Evolutionary conservation across 2,797 vertebrate species (phyloP).

Genomic region (Lepidocolaptes lacrymiger): DNA sequence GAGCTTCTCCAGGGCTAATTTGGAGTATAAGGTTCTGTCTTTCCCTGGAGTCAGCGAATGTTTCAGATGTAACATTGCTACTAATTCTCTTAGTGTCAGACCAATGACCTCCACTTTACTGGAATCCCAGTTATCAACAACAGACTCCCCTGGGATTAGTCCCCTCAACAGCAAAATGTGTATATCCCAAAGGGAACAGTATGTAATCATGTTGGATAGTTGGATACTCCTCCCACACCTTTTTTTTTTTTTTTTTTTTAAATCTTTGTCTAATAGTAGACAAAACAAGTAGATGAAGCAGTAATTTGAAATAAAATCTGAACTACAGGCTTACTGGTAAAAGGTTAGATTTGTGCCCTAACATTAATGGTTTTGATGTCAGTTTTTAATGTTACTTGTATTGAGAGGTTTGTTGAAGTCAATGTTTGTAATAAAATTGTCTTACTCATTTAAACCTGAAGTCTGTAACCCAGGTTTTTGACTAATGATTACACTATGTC

Average conservation of each 20-base stretch:
- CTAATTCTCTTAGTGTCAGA: neutral
- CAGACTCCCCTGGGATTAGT: neutral
- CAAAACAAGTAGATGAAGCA: neutral
- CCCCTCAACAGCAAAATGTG: neutral
- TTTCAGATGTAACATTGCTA: neutral
- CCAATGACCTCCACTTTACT: neutral
- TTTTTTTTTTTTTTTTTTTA: neutral
- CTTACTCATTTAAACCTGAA: neutral
- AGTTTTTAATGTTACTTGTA: neutral
- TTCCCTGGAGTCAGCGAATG: neutral
- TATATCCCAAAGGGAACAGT: neutral
- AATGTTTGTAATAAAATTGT: neutral
- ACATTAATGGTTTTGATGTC: neutral
- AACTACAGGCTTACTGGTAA: neutral
- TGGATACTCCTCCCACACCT: neutral
- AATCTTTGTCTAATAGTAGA: neutral
- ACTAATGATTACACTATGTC: neutral
- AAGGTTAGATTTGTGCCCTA: neutral
- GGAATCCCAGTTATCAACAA: neutral
- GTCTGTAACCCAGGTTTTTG: neutral
- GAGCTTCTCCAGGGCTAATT: neutral
- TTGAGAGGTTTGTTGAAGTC: neutral
- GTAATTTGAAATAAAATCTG: neutral
- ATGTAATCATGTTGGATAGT: neutral
- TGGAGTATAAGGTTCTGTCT: neutral